Base-by-base conservation (phyloP, 2,113 vertebrate species). In the Arothron firmamentum region DNA sequence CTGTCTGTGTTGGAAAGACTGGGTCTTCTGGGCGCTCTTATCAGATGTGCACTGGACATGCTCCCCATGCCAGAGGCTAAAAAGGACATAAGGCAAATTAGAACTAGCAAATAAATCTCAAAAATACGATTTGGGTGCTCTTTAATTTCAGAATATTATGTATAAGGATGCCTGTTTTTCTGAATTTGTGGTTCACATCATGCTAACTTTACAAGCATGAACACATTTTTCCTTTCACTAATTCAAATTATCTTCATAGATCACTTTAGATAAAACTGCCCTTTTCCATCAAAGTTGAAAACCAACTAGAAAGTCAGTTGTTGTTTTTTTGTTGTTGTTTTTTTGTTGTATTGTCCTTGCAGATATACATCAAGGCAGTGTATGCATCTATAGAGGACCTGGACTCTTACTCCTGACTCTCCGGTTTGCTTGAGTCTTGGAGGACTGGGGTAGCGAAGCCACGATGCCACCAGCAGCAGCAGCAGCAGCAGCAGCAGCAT, bases 331-430 rank as follows among this genome's bases (percentile, higher is more conserved):
- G 3, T 23, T 23, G 3, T 23, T 23, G 2, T 23, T 23, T 23
- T 38, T 38, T 4, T 38, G 11, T 12, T 38, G 34, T 38, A 38
- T 38, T 12, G 11, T 38, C 10, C 6, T 38, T 38, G 34, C 34
- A 38, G 11, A 11, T 11, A 2, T 38, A 38, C 34, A 38, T 12
- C 34, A 38, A 38, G 34, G 34, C 34, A 38, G 34, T 12, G 34
- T 38, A 38, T 11, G 34, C 1, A 13, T 43, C 47, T 23, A n/a
- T 25, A 41, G 42, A 38, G 10, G 34, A 38, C 34, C 34, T 38
- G 92, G 92, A 77, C 75, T 95, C 70, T 96, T 95, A 81, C 92
- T 93, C 74, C 90, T 92, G 19, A 90, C 91, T 85, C 93, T 97
- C 80, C 94, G 94, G 52, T 93, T 92, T 69, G 90, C 90, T 64